phyloP scores from a whole-genome alignment of 2,888 invertebrate genomes.

The Willowsia nigromaculata region DNA sequence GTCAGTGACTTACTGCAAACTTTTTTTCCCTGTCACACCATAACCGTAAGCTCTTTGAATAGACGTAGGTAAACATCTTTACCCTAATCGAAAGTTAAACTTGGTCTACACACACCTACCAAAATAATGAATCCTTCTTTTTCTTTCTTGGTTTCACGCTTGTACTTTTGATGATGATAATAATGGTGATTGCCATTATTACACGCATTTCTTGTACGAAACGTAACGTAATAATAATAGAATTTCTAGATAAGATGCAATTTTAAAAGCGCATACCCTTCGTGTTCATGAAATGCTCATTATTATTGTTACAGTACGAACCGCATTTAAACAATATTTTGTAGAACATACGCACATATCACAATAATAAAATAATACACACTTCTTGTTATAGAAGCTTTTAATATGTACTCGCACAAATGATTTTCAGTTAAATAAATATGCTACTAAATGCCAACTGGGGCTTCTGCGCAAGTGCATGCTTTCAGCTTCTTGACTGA shows the following conservation, averaged over 20 bases:
- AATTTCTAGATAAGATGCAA: slow-evolving; percentile 5
- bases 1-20: background rate
- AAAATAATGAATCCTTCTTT: slow-evolving; percentile 12
- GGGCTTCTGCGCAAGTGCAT: background rate
- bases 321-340: slow-evolving; percentile 13
- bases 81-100: slow-evolving; percentile 19
- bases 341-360: background rate
- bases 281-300: background rate
- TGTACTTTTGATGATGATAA: slow-evolving; percentile 17
- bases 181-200: slow-evolving; percentile 12
- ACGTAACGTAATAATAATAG: slow-evolving; percentile 11
- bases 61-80: background rate
- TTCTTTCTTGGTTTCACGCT: slow-evolving; percentile 21
- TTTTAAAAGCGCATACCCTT: background rate
- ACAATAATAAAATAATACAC: slow-evolving; percentile 14
- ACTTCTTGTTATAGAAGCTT: background rate
- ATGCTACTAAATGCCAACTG: background rate
- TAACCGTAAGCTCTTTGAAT: background rate
- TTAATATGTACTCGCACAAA: background rate
- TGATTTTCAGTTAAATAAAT: background rate
- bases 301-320: slow-evolving; percentile 10
- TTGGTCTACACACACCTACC: background rate
- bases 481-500: slow-evolving; percentile 1
- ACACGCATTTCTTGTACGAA: slow-evolving; percentile 16
- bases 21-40: slow-evolving; percentile 23